Conservation (phyloP, 2,113 vertebrate species). For the Pavo muticus region DNA sequence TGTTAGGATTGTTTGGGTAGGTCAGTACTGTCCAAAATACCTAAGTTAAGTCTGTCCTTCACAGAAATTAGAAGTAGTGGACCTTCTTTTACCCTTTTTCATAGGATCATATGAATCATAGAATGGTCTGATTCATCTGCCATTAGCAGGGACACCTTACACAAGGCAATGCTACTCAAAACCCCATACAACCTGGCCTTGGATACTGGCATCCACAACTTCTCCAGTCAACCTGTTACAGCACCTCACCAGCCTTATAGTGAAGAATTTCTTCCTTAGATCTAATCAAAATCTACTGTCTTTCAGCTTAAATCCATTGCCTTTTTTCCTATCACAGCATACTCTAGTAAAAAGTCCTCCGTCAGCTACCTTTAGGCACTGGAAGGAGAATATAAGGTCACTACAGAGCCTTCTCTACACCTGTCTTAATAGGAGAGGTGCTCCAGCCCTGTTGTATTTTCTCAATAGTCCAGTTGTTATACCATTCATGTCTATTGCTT, state of each 20-base stretch:
- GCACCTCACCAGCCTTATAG: no score
- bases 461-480: background rate
- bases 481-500: fast-evolving
- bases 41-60: background rate
- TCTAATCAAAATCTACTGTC: no score
- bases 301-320: background rate
- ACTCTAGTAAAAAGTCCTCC: background rate
- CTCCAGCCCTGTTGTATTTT: background rate
- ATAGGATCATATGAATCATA: background rate
- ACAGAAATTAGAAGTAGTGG: background rate
- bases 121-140: no score
- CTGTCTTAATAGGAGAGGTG: background rate
- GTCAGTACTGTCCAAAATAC: background rate
- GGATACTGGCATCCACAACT: no score
- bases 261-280: no score
- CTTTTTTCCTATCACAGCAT: background rate
- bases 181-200: no score
- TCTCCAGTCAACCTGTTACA: no score
- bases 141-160: background rate
- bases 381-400: background rate
- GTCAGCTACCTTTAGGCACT: background rate
- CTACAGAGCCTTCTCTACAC: background rate
- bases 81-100: background rate
- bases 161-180: no score
- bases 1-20: background rate